These are phyloP conservation scores for Crossaster papposus DNA, from an alignment of 53 echinoderm and acorn worm species.

Conservation along the genomic window DNA sequence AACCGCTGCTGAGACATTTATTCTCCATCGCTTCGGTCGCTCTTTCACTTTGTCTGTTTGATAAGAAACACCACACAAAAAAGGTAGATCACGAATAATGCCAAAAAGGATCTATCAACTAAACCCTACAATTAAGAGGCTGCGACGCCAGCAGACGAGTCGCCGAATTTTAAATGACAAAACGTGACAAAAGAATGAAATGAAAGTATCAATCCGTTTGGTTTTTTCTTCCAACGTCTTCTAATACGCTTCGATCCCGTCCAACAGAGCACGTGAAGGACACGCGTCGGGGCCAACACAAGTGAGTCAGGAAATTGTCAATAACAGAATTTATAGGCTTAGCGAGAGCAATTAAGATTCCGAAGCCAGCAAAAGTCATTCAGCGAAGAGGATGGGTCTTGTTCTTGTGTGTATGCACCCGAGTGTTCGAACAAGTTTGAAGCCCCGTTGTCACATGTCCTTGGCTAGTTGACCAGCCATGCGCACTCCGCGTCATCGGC, in stretches of 20 bases:
- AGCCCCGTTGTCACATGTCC: background rate
- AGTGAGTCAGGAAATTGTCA: background rate
- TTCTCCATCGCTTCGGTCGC: background rate
- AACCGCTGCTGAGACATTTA: constrained; percentile 15
- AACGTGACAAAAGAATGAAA: background rate
- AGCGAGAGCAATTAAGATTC: background rate
- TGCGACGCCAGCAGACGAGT: background rate
- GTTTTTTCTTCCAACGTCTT: background rate
- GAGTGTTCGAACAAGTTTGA: background rate
- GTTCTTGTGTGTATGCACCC: background rate
- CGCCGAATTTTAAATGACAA: background rate
- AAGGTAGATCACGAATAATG: background rate
- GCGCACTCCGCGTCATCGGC: background rate
- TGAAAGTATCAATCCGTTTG: background rate
- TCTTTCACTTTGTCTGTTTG: background rate
- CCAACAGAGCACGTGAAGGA: background rate
- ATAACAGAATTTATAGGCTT: background rate
- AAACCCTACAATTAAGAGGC: background rate
- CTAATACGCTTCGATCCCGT: background rate
- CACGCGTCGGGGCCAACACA: background rate
- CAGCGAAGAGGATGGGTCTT: background rate
- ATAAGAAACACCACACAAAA: background rate
- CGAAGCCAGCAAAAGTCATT: background rate
- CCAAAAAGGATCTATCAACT: background rate
- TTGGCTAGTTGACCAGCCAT: background rate